Conservation (phyloP, 2,113 vertebrate species). For the Tachysurus fulvidraco region DNA sequence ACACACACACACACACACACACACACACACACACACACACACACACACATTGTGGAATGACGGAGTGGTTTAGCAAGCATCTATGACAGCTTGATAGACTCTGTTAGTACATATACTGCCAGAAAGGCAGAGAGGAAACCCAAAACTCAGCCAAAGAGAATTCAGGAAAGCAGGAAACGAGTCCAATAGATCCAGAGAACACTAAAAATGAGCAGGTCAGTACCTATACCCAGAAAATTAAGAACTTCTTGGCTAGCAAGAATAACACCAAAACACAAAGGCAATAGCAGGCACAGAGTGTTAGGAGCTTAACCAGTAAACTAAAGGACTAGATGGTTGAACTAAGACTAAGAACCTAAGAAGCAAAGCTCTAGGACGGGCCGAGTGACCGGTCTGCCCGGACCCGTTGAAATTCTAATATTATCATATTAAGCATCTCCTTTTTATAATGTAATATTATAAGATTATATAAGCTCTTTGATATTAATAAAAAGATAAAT, state of each 20-base stretch:
- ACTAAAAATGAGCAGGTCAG: background rate
- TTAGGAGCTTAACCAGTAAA: background rate
- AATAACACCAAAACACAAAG: background rate
- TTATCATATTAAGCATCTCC: too few species aligned
- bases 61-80: conserved; percentile 49
- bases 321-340: background rate
- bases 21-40: background rate
- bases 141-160: background rate
- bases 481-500: too few species aligned
- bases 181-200: background rate
- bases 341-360: background rate
- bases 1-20: background rate
- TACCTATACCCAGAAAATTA: background rate
- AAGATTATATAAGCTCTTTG: too few species aligned
- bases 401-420: too few species aligned
- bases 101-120: conserved; percentile 48
- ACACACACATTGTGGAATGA: conserved; percentile 42
- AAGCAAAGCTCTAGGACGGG: background rate
- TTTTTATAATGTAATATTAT: too few species aligned
- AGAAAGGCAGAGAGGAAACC: background rate
- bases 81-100: conserved; percentile 65
- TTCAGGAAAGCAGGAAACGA: background rate
- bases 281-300: background rate
- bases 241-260: background rate
- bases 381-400: too few species aligned